Conservation (phyloP, 35 echinoderm and acorn worm genomes). For the Holothuria glaberrima region DNA sequence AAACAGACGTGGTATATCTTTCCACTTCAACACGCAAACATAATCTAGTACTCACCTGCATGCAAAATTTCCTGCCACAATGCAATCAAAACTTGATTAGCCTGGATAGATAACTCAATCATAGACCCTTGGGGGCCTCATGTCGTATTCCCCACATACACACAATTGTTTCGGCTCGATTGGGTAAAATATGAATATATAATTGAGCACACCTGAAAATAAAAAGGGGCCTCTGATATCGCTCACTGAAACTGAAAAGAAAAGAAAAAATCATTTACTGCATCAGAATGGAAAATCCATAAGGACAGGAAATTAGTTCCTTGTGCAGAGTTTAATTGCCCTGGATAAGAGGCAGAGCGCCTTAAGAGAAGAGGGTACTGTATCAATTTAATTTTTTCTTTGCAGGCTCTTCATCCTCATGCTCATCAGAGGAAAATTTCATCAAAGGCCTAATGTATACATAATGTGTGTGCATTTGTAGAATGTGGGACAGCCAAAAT, state of each 20-base stretch:
- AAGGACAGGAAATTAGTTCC: constrained; percentile 62
- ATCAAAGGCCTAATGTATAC: constrained; percentile 41
- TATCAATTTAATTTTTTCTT: constrained; percentile 64
- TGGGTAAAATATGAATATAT: constrained; percentile 65
- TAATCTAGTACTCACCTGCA: constrained; percentile 59
- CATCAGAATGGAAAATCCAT: constrained; percentile 52
- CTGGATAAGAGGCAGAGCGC: constrained; percentile 34
- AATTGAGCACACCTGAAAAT: constrained; percentile 61
- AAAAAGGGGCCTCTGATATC: constrained; percentile 53
- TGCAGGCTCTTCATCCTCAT: constrained; percentile 17
- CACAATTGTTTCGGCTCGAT: constrained; percentile 63
- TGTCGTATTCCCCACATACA: constrained; percentile 34
- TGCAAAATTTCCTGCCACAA: constrained; percentile 53
- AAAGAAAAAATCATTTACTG: constrained; percentile 51
- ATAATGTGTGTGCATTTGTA: constrained; percentile 42
- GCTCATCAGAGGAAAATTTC: constrained; percentile 44
- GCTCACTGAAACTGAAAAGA: constrained; percentile 30
- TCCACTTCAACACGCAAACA: constrained; percentile 58
- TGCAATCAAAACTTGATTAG: constrained; percentile 70
- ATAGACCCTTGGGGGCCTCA: constrained; percentile 55
- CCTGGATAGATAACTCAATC: constrained; percentile 60
- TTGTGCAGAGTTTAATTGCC: constrained; percentile 61
- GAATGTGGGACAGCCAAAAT: constrained; percentile 63
- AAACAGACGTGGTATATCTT: constrained; percentile 58
- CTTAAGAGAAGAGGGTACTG: constrained; percentile 49